Evolutionary conservation across 2,888 invertebrate genomes (phyloP).

Genomic region (Cephus runcator): DNA sequence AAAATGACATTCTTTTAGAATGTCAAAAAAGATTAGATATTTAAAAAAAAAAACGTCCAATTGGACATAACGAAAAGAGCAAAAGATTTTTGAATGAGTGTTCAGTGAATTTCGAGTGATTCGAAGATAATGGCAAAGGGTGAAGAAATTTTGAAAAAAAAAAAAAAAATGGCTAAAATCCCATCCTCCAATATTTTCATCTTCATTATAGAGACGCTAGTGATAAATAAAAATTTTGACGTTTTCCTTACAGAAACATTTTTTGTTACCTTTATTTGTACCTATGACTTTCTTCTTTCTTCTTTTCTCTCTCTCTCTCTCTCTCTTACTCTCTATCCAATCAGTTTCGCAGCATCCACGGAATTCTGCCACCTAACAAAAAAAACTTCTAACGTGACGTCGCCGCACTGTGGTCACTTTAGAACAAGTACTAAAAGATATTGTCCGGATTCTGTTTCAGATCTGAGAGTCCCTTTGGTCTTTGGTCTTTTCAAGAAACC

Average conservation of each 20-base stretch:
- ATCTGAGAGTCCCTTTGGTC: background rate
- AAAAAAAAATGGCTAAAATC: background rate
- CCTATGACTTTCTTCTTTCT: background rate
- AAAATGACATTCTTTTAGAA: background rate
- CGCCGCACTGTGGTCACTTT: background rate
- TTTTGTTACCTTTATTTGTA: background rate
- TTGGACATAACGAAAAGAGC: background rate
- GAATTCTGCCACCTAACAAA: background rate
- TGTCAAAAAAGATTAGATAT: background rate
- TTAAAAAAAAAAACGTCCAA: background rate
- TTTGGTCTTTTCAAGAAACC: slow-evolving; percentile 23
- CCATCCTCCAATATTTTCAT: background rate
- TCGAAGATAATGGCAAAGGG: too few species aligned
- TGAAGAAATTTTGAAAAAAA: background rate
- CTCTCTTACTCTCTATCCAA: background rate
- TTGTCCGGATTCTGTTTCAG: slow-evolving; percentile 33
- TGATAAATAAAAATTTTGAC: background rate
- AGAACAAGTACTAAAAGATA: slow-evolving; percentile 36
- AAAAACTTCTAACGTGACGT: background rate
- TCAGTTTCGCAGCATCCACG: background rate
- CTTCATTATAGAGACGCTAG: background rate
- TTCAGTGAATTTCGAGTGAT: background rate
- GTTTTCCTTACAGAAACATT: background rate
- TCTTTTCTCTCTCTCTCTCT: background rate
- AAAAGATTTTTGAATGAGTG: background rate